Base-by-base conservation (phyloP, 1,140 invertebrate genomes). In the Gryllus bimaculatus region DNA sequence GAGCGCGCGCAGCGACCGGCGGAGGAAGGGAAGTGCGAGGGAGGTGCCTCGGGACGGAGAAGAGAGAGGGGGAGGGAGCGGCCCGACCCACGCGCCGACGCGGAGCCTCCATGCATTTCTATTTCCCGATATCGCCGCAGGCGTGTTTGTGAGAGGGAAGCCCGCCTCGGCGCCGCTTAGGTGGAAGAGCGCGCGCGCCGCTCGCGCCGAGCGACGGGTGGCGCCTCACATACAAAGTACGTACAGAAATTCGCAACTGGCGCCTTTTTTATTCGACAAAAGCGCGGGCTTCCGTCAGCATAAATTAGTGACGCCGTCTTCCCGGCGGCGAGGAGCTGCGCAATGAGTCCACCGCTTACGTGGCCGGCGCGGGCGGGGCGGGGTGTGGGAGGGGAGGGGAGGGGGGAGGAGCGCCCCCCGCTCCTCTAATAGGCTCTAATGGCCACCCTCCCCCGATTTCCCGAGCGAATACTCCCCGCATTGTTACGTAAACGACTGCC, bases 401-500 rank as follows among this genome's bases (percentile, higher is more conserved):
- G 26, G 26, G 1, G 26, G 26, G 26, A 5, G 1, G 26, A 5
- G 26, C 26, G 26, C 26, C 5, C 26, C 54, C 54, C 54, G 18
- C 54, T 13, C 54, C 54, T 66, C 54, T 66, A 66, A 66, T 66
- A 18, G 49, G 10, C 10, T 10, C 54, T 10, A 66, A 66, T 13
- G 18, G 18, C 54, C 54, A 18, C 54, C 18, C 54, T 18, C 10
- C 54, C 54, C 10, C 54, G 54, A 66, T 66, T 7, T 66, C 18
- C 54, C 2, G 3, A 7, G 18, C 54, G 54, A n/a, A 66, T 66
- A 66, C 54, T 66, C 54, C 54, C 54, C 54, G 54, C 54, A 66
- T 66, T 66, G 54, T 66, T 66, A 66, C 54, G 54, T 66, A 66
- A 66, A 66, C 54, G 54, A 66, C 54, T 66, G 54, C 54, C 54